Base-by-base conservation (phyloP, 2,797 vertebrate species). In the Phrynocephalus guinanensis region DNA sequence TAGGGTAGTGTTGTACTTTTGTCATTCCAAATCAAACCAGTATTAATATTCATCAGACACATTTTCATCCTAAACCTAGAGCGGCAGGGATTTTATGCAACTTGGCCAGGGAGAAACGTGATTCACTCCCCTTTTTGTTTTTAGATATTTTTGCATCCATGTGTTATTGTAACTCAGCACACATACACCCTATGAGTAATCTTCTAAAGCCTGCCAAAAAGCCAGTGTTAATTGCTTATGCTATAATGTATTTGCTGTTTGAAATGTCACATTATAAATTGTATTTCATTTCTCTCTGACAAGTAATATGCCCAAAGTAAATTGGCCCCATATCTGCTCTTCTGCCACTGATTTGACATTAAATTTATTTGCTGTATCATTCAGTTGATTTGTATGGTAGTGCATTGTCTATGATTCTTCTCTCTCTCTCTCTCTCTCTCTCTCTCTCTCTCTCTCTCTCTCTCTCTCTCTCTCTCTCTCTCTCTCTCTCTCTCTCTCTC, bases 211-310 rank as follows among this genome's bases (percentile, higher is more conserved):
- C 95, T 96, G 95, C 94, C 95, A 95, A 94, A 85, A 91, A 94
- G 79, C 90, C 73, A 24, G 86, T 92, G 89, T 93, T 97, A 96
- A 97, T 96, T 96, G 93, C 96, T 95, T 97, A 93, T 78, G 92
- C 88, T 82, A 91, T 91, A 95, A 94, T 93, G 82, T 96, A 87
- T 96, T 95, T 96, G 93, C 95, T 95, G 91, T 93, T 96, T 92
- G 86, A 96, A 96, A 96, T 96, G 95, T 96, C 95, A 96, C 93
- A 93, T 94, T 89, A 89, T 95, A 95, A 85, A 95, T 96, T 96
- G 94, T 89, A 89, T 93, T 94, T 91, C 26, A 75, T 96, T 95
- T 91, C 89, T 91, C 89, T 93, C 93, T 96, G 95, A 95, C 95
- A 95, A 93, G 93, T 90, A 94, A 91, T 91, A 93, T 66, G 87